Base-by-base conservation (phyloP, 1,140 invertebrate genomes). In the Leptestheria dahalacensis region DNA sequence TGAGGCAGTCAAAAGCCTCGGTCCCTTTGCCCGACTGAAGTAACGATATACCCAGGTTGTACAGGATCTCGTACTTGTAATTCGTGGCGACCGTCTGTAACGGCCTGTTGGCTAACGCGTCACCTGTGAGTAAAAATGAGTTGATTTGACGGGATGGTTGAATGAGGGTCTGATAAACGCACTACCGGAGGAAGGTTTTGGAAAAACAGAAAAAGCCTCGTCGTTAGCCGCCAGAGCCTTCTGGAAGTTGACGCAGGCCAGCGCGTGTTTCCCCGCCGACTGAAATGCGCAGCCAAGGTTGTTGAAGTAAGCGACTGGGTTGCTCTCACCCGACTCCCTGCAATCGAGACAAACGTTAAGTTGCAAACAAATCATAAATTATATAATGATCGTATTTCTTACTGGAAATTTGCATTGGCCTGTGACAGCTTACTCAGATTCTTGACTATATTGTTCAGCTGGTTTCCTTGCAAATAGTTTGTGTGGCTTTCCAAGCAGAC, bases 1-100 rank as follows among this genome's bases (percentile, higher is more conserved):
- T 82, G 6, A 97, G 79, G 73, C 87, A 93, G 67, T 93, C 88
- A 73, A 97, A 96, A 1, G 94, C 91, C 65, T 85, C 80, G 60
- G 79, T 75, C 1, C 87, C 79, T 65, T 88, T 81, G 48, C 84
- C 82, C 46, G 86, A 80, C 67, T 91, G 84, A 23, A 97, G 74
- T 62, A 93, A 74, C 52, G 87, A 79, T 28, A 96, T 78, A 11
- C 92, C 94, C 64, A 96, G 77, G 75, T 95, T 97, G 68, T 92
- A 95, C 68, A 94, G 80, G 57, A 96, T 77, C 68, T 92, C 82
- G 60, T 85, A 83, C 66, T 84, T 79, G 61, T 82, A 82, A 62
- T 79, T 81, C 18, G 73, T 74, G 28, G 77, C 78, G 33, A 82
- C 70, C 20, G 75, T 74, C 61, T 79, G 78, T 15, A 86, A 65